Evolutionary conservation across 2,113 vertebrate species (phyloP), one percentile per base, ranked within the genome.

Genomic region (Sminthopsis crassicaudata): DNA sequence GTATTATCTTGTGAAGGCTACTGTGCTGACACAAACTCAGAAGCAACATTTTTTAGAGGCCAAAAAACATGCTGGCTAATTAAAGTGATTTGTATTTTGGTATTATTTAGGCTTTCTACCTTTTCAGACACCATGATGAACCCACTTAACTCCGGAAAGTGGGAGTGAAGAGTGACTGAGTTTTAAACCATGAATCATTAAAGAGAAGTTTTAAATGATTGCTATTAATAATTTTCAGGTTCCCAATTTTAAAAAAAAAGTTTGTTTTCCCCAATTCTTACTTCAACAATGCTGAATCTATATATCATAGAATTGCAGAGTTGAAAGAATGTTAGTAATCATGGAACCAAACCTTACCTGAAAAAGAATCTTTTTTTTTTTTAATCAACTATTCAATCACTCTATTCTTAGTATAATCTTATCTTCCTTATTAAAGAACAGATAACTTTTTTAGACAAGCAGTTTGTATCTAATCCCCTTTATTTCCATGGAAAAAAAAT

Each of bases 21-120:
- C 3, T 27, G 1, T 76, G 91, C 4, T 8, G 8, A 93, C 14
- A 53, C 0, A 23, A 94, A 94, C 67, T 90, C 8, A 90, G 57
- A 2, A 89, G 54, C n/a, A 46, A 46, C 8, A 46, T 19, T 89
- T 48, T 89, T 95, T 1, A 0, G 16, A 76, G 12, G 1, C 67
- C 36, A 84, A 27, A 46, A 89, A 93, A 27, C 8, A 24, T 16
- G 92, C 0, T 46, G 93, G 89, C 36, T 91, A 95, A 91, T 7
- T 52, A 48, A 54, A 96, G 92, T 30, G 89, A 91, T 93, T 96
- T 95, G 1, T 0, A 24, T 2, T 93, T 95, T 2, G 51, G 76
- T 97, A 0, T 46, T 88, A 7, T 53, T 95, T 46, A 93, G 91
- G 52, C 94, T 91, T 12, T 8, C 2, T 67, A 51, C 46, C 88